Conservation (phyloP, 2,888 invertebrate genomes). For the Xestoiulus laeticollis region DNA sequence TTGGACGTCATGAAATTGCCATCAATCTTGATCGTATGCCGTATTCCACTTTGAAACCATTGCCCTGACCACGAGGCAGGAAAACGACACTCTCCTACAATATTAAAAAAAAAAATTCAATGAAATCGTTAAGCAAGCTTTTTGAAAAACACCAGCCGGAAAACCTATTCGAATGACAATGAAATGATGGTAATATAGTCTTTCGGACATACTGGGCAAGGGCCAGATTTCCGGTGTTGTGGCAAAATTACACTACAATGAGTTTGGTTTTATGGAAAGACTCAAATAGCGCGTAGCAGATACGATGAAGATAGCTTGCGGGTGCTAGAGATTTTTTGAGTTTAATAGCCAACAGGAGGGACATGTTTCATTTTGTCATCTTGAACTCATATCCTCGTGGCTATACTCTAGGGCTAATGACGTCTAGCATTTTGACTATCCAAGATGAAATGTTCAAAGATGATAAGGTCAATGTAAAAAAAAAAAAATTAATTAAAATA, state of each 20-base stretch:
- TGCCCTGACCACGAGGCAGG: slow-evolving; percentile 45
- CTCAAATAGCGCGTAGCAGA: background rate
- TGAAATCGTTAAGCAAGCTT: background rate
- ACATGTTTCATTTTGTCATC: background rate
- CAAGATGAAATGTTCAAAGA: too few species aligned
- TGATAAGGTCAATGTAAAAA: too few species aligned
- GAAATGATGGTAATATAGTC: background rate
- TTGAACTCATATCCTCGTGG: background rate
- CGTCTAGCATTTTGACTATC: background rate
- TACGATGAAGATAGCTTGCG: background rate
- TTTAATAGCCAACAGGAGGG: background rate
- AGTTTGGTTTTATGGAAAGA: background rate
- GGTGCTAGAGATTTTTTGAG: background rate
- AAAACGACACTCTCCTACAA: slow-evolving; percentile 50
- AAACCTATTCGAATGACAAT: background rate
- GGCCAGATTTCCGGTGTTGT: background rate
- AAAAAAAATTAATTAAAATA: too few species aligned
- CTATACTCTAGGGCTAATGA: background rate
- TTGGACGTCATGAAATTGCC: slow-evolving; percentile 52
- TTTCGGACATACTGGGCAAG: background rate
- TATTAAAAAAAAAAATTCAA: slow-evolving; percentile 43
- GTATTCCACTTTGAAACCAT: slow-evolving; percentile 52
- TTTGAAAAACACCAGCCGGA: background rate
- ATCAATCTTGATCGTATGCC: slow-evolving; percentile 49
- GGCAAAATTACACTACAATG: background rate